Evolutionary conservation across 1,140 invertebrate genomes (phyloP).

Genomic region (Drosophila saltans): DNA sequence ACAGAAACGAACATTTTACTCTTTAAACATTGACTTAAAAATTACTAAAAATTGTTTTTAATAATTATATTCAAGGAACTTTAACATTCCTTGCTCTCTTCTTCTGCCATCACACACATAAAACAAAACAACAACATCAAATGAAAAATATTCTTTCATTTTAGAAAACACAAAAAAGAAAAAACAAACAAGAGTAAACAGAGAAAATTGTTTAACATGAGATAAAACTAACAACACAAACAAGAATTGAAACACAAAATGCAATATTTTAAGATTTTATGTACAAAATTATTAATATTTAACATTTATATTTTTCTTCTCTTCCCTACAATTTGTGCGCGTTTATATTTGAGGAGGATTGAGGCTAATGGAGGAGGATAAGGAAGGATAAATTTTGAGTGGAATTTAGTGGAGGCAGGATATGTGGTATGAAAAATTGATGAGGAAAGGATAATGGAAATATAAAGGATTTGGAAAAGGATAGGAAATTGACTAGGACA

Average conservation of each 20-base stretch:
- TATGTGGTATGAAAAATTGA: conserved; percentile 47
- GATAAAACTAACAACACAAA: conserved; percentile 25
- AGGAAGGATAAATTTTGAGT: conserved; percentile 65
- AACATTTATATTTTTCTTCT: conserved; percentile 76
- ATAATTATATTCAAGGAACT: conserved; percentile 46
- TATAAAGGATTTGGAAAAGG: conserved; percentile 44
- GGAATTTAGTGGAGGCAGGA: conserved; percentile 66
- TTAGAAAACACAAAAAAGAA: conserved; percentile 43
- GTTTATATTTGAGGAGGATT: conserved; percentile 75
- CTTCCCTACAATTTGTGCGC: conserved; percentile 74
- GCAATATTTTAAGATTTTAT: conserved; percentile 46
- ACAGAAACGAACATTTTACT: conserved; percentile 25
- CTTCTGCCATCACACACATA: conserved; percentile 29
- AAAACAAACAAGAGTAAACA: conserved; percentile 51
- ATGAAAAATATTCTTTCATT: conserved; percentile 13
- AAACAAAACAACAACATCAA: conserved; percentile 4
- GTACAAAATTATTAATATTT: conserved; percentile 73
- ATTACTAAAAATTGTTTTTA: conserved; percentile 49
- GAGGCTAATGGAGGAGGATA: conserved; percentile 60
- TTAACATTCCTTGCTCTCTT: conserved; percentile 48
- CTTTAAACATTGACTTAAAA: conserved; percentile 45
- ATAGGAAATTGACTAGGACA: conserved; percentile 68
- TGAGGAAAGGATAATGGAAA: conserved; percentile 59
- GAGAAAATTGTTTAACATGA: conserved; percentile 57
- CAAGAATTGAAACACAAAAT: conserved; percentile 50